Conservation (phyloP, 2,888 invertebrate species). For the Hermaeophaga mercurialis region DNA sequence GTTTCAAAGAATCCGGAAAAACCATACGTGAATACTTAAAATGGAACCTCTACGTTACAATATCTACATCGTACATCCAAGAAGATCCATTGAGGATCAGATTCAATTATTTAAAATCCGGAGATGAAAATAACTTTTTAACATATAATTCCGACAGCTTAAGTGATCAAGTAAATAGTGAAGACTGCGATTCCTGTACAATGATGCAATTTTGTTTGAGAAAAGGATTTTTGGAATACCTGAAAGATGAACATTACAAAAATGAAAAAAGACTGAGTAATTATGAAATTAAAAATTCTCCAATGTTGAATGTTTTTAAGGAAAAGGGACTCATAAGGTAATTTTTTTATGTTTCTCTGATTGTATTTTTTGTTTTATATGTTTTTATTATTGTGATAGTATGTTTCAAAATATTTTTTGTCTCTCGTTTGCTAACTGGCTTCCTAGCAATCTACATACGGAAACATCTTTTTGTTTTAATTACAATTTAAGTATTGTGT, state of each 20-base stretch:
- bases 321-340: constrained; percentile 35
- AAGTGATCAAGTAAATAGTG: constrained; percentile 31
- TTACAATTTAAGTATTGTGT: too few relatives aligned
- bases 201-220: constrained; percentile 43
- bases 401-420: too few relatives aligned
- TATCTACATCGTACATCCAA: constrained; percentile 21
- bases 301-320: constrained; percentile 39
- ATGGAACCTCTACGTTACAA: constrained; percentile 24
- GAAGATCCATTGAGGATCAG: constrained; percentile 34
- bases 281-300: constrained; percentile 35
- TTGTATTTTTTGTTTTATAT: background rate
- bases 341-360: background rate
- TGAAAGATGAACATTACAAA: constrained; percentile 27
- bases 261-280: constrained; percentile 13
- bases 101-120: constrained; percentile 41
- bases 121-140: constrained; percentile 39
- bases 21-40: constrained; percentile 38
- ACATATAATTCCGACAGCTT: constrained; percentile 39
- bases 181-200: constrained; percentile 38
- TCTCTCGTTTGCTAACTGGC: too few relatives aligned
- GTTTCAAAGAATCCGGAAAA: constrained; percentile 33
- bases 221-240: constrained; percentile 40
- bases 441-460: too few relatives aligned
- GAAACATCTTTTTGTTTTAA: too few relatives aligned
- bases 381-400: too few relatives aligned